Conservation (phyloP, 2,888 invertebrate genomes). For the Cynaeus angustus region DNA sequence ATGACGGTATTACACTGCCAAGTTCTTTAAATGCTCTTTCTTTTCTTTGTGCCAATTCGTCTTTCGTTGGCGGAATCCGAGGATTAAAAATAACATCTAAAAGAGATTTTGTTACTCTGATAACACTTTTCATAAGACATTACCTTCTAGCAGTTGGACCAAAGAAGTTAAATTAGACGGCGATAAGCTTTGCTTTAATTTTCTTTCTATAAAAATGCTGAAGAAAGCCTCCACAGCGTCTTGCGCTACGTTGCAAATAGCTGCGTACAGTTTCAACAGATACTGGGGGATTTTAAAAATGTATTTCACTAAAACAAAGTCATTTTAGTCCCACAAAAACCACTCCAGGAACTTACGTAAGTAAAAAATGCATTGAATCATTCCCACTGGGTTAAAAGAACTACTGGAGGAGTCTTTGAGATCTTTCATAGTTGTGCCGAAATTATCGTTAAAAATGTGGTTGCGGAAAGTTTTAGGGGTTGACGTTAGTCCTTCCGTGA, state of each 20-base stretch:
- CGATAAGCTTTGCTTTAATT: conserved; percentile 70
- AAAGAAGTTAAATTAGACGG: conserved; percentile 71
- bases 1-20: conserved; percentile 64
- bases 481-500: conserved; percentile 37
- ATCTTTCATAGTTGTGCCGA: conserved; percentile 65
- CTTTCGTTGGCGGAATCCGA: conserved; percentile 61
- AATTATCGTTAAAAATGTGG: conserved; percentile 70
- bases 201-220: conserved; percentile 69
- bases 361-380: conserved; percentile 70
- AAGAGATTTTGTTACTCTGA: conserved; percentile 51
- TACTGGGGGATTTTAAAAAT: conserved; percentile 73
- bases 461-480: conserved; percentile 68
- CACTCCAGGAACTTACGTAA: conserved; percentile 64
- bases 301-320: conserved; percentile 72
- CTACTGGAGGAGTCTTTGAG: conserved; percentile 60
- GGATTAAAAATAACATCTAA: conserved; percentile 68
- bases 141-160: conserved; percentile 77
- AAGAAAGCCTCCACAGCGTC: conserved; percentile 71
- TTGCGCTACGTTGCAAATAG: conserved; percentile 71
- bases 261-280: conserved; percentile 72
- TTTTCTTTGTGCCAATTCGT: conserved; percentile 67
- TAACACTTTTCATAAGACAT: too few relatives aligned
- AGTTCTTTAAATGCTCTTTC: conserved; percentile 71
- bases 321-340: conserved; percentile 9
- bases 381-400: conserved; percentile 66